Evolutionary conservation across 2,888 invertebrate species (phyloP).

Genomic region (Coenonympha arcania): DNA sequence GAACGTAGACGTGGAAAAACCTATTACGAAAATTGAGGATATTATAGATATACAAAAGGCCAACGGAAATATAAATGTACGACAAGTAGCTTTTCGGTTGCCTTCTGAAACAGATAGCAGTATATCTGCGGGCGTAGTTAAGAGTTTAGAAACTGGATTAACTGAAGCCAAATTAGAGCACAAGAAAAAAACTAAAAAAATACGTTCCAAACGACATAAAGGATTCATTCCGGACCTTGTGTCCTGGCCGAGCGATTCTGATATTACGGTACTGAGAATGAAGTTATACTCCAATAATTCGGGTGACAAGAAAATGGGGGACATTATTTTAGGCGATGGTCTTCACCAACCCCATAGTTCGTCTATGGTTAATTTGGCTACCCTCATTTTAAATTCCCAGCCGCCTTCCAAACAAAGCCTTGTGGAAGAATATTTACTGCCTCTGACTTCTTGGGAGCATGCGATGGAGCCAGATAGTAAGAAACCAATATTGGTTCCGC

Average conservation of each 20-base stretch:
- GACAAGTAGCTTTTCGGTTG: conserved; percentile 56
- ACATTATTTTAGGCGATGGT: conserved; percentile 70
- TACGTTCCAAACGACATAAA: conserved; percentile 39
- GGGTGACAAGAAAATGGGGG: conserved; percentile 60
- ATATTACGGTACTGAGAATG: conserved; percentile 74
- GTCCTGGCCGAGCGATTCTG: conserved; percentile 75
- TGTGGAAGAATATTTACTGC: conserved; percentile 69
- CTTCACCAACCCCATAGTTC: conserved; percentile 72
- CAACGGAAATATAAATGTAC: conserved; percentile 46
- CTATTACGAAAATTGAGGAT: conserved; percentile 61
- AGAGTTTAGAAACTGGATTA: conserved; percentile 53
- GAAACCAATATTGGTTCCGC: conserved; percentile 11
- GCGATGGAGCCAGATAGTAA: conserved; percentile 34
- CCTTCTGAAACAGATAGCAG: conserved; percentile 43
- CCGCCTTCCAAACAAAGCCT: conserved; percentile 54
- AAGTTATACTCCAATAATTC: conserved; percentile 51
- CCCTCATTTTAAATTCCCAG: conserved; percentile 62
- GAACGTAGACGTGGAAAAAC: conserved; percentile 34
- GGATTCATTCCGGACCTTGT: conserved; percentile 47
- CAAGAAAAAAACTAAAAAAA: conserved; percentile 43
- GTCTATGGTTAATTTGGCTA: conserved; percentile 75
- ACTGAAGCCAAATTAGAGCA: conserved; percentile 35
- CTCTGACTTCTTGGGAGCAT: conserved; percentile 74
- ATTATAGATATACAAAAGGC: conserved; percentile 65
- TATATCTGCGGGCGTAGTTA: conserved; percentile 43